phyloP scores from a whole-genome alignment of 2,113 vertebrate genomes.

The Orthonyx spaldingii region DNA sequence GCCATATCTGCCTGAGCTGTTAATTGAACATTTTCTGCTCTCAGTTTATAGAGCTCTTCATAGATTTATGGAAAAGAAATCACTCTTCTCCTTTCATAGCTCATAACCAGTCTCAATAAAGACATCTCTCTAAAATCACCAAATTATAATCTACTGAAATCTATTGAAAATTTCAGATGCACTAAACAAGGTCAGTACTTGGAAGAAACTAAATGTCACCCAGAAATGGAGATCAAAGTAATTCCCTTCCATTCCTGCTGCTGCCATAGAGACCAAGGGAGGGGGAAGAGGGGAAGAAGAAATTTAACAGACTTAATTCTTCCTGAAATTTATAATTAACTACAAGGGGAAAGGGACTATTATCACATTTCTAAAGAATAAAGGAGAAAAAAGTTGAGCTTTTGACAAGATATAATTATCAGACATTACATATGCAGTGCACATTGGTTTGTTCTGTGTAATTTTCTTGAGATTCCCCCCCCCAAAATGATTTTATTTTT shows the following conservation, averaged over 20 bases:
- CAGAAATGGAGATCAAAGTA: constrained; percentile 72
- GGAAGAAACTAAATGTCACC: constrained; percentile 57
- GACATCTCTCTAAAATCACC: constrained; percentile 36
- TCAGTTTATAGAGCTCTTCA: constrained; percentile 19
- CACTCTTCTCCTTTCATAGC: constrained; percentile 22
- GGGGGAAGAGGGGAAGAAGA: constrained; percentile 33
- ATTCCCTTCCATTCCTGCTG: constrained; percentile 61
- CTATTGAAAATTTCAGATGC: constrained; percentile 57
- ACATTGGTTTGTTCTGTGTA: constrained; percentile 55
- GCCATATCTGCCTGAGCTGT: background rate
- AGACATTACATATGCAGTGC: constrained; percentile 59
- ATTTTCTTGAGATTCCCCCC: constrained; percentile 42
- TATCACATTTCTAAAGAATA: constrained; percentile 76
- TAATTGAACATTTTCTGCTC: constrained; percentile 61
- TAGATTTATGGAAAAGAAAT: constrained; percentile 50
- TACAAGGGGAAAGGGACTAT: constrained; percentile 70
- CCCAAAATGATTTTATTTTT: constrained; percentile 15
- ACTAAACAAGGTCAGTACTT: constrained; percentile 58
- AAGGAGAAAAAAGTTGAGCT: constrained; percentile 61
- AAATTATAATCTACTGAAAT: constrained; percentile 64
- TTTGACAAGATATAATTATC: constrained; percentile 76
- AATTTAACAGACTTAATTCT: constrained; percentile 73
- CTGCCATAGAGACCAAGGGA: constrained; percentile 73
- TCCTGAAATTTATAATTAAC: constrained; percentile 80
- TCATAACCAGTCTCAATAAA: constrained; percentile 37